Evolutionary conservation across 2,113 vertebrate genomes (phyloP).

Genomic region (Bombycilla garrulus): DNA sequence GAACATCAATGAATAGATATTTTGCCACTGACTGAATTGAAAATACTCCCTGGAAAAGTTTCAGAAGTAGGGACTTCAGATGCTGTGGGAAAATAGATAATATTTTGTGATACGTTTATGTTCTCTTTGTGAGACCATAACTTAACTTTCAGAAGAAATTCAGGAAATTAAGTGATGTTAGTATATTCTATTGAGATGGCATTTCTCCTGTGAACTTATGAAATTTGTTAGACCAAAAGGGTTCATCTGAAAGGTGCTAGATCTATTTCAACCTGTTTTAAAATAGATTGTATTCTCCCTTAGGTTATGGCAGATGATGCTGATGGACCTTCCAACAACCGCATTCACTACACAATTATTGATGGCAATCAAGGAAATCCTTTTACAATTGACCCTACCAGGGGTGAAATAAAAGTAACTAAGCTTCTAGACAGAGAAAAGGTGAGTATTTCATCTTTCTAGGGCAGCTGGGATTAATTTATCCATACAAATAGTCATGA

Average conservation of each 20-base stretch:
- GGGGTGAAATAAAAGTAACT: slow-evolving; percentile 90
- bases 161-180: not conserved
- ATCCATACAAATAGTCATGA: not conserved
- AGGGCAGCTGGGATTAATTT: not conserved
- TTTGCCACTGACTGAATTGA: not conserved
- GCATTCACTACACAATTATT: slow-evolving; percentile 86
- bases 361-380: slow-evolving; percentile 92
- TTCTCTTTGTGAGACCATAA: not conserved
- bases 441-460: slow-evolving; percentile 64
- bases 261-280: not conserved
- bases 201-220: slow-evolving; percentile 24
- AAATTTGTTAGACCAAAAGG: slow-evolving; percentile 13
- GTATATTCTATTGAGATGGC: not conserved
- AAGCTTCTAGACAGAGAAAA: slow-evolving; percentile 91
- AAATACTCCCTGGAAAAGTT: not conserved
- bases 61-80: not conserved
- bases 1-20: not conserved
- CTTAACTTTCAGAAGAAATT: not conserved
- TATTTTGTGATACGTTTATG: not conserved
- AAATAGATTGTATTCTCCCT: not conserved
- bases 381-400: slow-evolving; percentile 86
- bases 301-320: slow-evolving; percentile 93
- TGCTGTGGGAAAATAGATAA: not conserved
- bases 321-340: slow-evolving; percentile 87
- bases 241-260: not conserved